Percentiles rank a stretch among this genome's conserved stretches.
phyloP scores from a whole-genome alignment of 1,140 invertebrate genomes.

The Andricus grossulariae region DNA sequence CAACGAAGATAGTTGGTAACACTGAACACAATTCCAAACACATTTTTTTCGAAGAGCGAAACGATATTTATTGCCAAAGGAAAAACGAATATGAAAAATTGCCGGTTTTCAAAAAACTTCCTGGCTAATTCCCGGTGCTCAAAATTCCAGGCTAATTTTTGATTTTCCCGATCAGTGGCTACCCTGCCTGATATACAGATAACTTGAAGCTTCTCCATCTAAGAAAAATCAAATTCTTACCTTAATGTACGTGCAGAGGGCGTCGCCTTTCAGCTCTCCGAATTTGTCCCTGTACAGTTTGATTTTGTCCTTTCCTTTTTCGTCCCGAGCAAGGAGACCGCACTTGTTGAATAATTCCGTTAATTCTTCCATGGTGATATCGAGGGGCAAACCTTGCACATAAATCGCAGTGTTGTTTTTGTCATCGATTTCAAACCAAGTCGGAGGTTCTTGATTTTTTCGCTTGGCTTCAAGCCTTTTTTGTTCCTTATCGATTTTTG shows the following conservation, averaged over 20 bases:
- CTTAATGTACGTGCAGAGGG: slow-evolving; percentile 97
- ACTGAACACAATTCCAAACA: too few species aligned
- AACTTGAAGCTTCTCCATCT: too few species aligned
- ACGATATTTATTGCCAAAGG: too few species aligned
- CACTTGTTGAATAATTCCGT: slow-evolving; percentile 96
- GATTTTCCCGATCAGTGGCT: too few species aligned
- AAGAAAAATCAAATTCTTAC: slow-evolving; percentile 68
- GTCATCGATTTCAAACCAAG: slow-evolving; percentile 96
- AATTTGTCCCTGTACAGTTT: slow-evolving; percentile 94
- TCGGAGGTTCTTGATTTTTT: slow-evolving; percentile 71
- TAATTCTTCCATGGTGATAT: slow-evolving; percentile 93
- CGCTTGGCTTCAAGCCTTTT: slow-evolving; percentile 65
- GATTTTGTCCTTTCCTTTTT: slow-evolving; percentile 91
- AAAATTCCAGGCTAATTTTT: too few species aligned
- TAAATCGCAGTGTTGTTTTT: slow-evolving; percentile 98
- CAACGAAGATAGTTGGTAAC: too few species aligned
- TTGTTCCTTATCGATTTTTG: slow-evolving; percentile 54
- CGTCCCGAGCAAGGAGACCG: slow-evolving; percentile 95
- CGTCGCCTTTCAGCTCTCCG: slow-evolving; percentile 96
- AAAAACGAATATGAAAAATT: too few species aligned
- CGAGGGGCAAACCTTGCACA: slow-evolving; percentile 92
- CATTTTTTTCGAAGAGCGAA: too few species aligned
- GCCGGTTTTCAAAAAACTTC: too few species aligned
- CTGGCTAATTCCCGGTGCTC: too few species aligned
- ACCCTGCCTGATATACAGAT: too few species aligned